A percentile compares a stretch with the other conserved stretches of the same genome.
These are phyloP conservation scores for Trachurus trachurus DNA, from an alignment of 2,797 vertebrate species.

Conservation along the genomic window DNA sequence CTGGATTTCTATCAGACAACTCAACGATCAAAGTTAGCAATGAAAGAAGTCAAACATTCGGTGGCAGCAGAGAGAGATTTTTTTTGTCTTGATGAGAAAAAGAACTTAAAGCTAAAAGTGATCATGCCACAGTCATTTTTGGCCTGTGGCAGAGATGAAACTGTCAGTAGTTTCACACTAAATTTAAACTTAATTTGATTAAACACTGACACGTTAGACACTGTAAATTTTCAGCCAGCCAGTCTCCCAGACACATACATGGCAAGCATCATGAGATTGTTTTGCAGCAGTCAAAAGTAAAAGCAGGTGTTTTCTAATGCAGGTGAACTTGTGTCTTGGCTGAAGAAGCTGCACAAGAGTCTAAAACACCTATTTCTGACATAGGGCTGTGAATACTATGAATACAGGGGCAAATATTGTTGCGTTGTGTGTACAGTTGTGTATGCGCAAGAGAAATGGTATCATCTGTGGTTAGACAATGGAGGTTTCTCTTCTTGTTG, in stretches of 20 bases:
- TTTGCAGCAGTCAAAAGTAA: no score
- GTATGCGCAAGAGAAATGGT: slow-evolving; percentile 22
- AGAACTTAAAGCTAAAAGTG: background rate
- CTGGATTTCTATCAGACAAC: background rate
- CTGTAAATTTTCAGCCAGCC: no score
- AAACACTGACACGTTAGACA: no score
- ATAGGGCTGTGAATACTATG: background rate
- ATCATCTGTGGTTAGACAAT: slow-evolving; percentile 47
- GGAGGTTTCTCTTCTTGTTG: slow-evolving; percentile 43
- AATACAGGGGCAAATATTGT: slow-evolving; percentile 2
- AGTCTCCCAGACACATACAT: no score
- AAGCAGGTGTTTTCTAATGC: no score
- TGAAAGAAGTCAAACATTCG: background rate
- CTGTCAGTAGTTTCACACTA: no score
- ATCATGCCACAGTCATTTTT: background rate
- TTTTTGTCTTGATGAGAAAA: background rate
- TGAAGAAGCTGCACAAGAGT: background rate
- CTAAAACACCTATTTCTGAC: background rate
- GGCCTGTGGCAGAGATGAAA: background rate
- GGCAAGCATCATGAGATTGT: no score
- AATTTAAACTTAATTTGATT: no score
- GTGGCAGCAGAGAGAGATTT: background rate
- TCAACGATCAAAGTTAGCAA: background rate
- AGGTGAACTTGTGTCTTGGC: no score
- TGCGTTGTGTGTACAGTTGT: slow-evolving; percentile 1